Evolutionary conservation across 2,797 vertebrate species (phyloP), one percentile per base, ranked within the genome.

Genomic region (Spea hammondii): DNA sequence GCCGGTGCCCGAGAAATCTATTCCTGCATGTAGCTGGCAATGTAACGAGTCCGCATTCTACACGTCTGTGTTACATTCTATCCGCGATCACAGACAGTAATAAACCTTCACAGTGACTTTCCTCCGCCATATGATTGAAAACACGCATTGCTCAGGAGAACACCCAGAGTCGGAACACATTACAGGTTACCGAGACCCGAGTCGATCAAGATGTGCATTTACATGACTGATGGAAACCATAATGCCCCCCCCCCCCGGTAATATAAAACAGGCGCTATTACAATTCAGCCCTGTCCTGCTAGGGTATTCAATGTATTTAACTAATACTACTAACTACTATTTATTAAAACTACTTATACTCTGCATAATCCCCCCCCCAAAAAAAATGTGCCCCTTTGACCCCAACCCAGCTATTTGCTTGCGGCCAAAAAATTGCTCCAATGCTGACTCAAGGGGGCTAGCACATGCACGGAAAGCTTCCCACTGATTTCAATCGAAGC

Each of bases 21-120:
- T 46, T 68, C 32, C 73, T 10, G 66, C 71, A 75, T 14, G 70
- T n/a, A 84, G 77, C 79, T 84, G 50, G n/a, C 84, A 80, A 83
- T 68, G 77, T 80, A 86, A 79, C 4, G 17, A 79, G 83, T 83
- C 84, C 87, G 86, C 85, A 86, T 78, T 83, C 80, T 84, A 69
- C 83, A 46, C 85, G 79, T 79, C 45, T 13, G 55, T 13, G 12
- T 57, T 10, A 12, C 11, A 59, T 13, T 13, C 10, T 59, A 85
- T 83, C 82, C 57, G 0, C 80, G 85, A 82, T 84, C 45, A 5
- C 87, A 79, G 1, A 45, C 83, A 46, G 53, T 57, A 66, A 79
- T 69, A 78, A 70, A 55, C 14, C 50, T 10, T 44, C 66, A 68
- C 5, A 45, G 14, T 46, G 66, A 48, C 66, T 68, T 51, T 44